Conservation (phyloP, 2,888 invertebrate species). For the Serripes groenlandicus region DNA sequence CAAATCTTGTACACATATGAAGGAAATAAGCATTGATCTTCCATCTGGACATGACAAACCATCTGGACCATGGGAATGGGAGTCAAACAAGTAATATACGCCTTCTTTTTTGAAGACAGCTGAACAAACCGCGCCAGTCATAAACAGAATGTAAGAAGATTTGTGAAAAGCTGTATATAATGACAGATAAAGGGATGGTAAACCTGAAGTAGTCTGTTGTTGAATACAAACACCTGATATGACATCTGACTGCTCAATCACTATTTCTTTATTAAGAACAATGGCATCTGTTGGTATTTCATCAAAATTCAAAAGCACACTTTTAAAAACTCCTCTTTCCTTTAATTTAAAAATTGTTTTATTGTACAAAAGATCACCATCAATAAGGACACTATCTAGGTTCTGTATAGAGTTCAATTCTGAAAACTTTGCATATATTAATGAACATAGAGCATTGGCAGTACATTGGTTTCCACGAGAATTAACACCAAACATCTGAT, state of each 20-base stretch:
- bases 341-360: slow-evolving; percentile 12
- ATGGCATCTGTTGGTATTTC: slow-evolving; percentile 1
- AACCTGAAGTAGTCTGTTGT: neutral
- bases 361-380: slow-evolving; percentile 19
- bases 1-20: slow-evolving; percentile 4
- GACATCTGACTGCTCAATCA: slow-evolving; percentile 5
- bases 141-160: slow-evolving; percentile 14
- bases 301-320: slow-evolving; percentile 20
- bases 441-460: neutral
- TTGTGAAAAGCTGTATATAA: slow-evolving; percentile 19
- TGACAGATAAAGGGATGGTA: slow-evolving; percentile 27
- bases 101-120: slow-evolving; percentile 27
- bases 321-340: neutral
- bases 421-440: slow-evolving; percentile 12
- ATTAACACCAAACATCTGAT: neutral
- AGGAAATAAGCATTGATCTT: slow-evolving; percentile 25
- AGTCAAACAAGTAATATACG: slow-evolving; percentile 45
- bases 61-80: slow-evolving; percentile 41
- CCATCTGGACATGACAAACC: slow-evolving; percentile 27
- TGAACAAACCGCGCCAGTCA: slow-evolving; percentile 47
- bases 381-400: slow-evolving; percentile 6
- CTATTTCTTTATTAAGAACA: slow-evolving; percentile 11
- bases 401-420: neutral
- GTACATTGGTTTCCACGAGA: slow-evolving; percentile 25
- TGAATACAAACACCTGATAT: slow-evolving; percentile 15